Conservation (phyloP, 2,888 invertebrate genomes). For the Euphydryas editha region DNA sequence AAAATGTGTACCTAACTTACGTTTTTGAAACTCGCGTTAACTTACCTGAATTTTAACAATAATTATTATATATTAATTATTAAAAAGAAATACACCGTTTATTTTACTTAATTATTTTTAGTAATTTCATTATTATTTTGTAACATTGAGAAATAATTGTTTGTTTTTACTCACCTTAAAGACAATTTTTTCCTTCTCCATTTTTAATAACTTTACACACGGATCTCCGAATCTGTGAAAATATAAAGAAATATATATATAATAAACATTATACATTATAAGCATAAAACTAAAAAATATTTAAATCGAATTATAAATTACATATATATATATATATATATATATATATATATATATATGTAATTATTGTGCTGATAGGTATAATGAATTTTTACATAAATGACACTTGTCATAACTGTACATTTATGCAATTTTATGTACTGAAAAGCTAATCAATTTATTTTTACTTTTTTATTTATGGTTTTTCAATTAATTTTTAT, state of each 20-base stretch:
- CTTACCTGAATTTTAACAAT: too few relatives aligned
- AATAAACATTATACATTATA: not conserved
- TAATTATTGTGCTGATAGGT: too few relatives aligned
- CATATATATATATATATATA: too few relatives aligned
- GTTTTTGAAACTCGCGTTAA: too few relatives aligned
- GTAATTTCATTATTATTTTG: not conserved
- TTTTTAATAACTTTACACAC: constrained; percentile 43
- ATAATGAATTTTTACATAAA: not conserved
- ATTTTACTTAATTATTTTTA: not conserved
- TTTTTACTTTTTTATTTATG: not conserved
- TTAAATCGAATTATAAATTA: too few relatives aligned
- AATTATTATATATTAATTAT: too few relatives aligned
- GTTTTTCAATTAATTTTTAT: not conserved
- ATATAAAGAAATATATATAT: constrained; percentile 21
- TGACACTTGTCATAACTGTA: not conserved
- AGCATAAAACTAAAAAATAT: too few relatives aligned
- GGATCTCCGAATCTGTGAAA: constrained; percentile 38
- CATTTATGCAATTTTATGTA: not conserved
- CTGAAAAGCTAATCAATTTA: not conserved
- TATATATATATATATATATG: too few relatives aligned
- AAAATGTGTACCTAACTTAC: too few relatives aligned
- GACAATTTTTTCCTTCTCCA: constrained; percentile 77
- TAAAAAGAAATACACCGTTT: too few relatives aligned
- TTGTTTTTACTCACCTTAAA: constrained; percentile 66
- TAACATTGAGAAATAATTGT: not conserved